phyloP scores from a whole-genome alignment of 1,140 invertebrate genomes.

The Drosophila sechellia region DNA sequence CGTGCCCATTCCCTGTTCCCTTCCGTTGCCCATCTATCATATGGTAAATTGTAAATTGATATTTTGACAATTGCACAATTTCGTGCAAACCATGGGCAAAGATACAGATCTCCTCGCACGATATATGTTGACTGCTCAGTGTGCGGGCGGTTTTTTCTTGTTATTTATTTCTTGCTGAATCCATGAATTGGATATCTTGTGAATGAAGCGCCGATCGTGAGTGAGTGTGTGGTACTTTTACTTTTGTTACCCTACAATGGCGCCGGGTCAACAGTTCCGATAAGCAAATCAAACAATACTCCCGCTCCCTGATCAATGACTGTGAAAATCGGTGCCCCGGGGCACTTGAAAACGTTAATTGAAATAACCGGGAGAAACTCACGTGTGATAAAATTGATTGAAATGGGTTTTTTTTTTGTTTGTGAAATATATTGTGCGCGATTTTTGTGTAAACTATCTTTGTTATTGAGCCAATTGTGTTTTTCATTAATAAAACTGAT shows the following conservation, averaged over 20 bases:
- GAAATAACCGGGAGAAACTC: conserved; percentile 20
- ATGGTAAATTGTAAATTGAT: conserved; percentile 67
- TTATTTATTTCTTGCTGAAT: conserved; percentile 52
- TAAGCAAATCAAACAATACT: conserved; percentile 29
- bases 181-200: conserved; percentile 74
- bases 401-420: not conserved
- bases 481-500: not conserved
- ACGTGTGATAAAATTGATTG: conserved; percentile 5
- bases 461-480: conserved; percentile 2
- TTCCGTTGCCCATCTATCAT: conserved; percentile 38
- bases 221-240: conserved; percentile 62
- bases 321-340: conserved; percentile 34
- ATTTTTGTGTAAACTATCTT: conserved; percentile 2
- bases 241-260: conserved; percentile 57
- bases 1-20: conserved; percentile 5
- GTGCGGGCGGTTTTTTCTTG: conserved; percentile 34
- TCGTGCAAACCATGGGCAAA: conserved; percentile 63
- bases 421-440: not conserved
- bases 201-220: conserved; percentile 71
- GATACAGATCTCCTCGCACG: conserved; percentile 75
- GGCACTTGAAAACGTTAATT: conserved; percentile 35
- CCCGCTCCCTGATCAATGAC: conserved; percentile 34
- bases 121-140: conserved; percentile 29
- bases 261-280: conserved; percentile 33
- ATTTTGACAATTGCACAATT: conserved; percentile 81